Conservation (phyloP, 2,888 invertebrate genomes). For the Pollenia labialis region DNA sequence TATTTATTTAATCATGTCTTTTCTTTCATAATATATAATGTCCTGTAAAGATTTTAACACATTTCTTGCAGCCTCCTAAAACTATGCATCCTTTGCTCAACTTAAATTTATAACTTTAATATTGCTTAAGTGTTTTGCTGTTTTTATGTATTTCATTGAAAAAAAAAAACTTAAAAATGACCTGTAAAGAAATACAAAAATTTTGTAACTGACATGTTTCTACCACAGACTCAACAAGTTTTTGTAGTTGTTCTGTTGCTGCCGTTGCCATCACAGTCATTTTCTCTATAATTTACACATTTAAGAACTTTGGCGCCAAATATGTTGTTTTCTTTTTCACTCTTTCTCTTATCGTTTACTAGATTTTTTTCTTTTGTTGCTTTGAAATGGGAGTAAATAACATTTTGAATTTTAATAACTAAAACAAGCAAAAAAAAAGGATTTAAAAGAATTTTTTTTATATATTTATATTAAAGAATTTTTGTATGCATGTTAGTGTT, state of each 20-base stretch:
- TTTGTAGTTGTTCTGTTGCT: not conserved
- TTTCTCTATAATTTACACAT: conserved; percentile 47
- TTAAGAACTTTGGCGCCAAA: conserved; percentile 66
- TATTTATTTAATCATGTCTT: too few relatives aligned
- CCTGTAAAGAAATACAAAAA: conserved; percentile 10
- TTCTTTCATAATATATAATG: too few relatives aligned
- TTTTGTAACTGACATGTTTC: not conserved
- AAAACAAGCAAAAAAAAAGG: conserved; percentile 13
- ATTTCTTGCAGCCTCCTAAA: not conserved
- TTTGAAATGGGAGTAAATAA: conserved; percentile 24
- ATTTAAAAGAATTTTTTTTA: not conserved
- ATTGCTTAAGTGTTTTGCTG: not conserved
- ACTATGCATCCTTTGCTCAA: not conserved
- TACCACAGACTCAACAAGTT: conserved; percentile 46
- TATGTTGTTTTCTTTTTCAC: conserved; percentile 4
- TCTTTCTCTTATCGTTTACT: not conserved
- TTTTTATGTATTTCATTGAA: not conserved
- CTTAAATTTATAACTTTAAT: conserved; percentile 5
- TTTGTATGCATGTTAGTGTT: conserved; percentile 1
- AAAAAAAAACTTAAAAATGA: conserved; percentile 3
- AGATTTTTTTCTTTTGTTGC: not conserved
- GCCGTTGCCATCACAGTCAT: not conserved
- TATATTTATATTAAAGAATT: not conserved
- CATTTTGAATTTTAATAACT: conserved; percentile 46
- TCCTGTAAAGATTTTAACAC: not conserved